Base-by-base conservation (phyloP, 2,797 vertebrate species). In the Petrocephalus schoutedeni region DNA sequence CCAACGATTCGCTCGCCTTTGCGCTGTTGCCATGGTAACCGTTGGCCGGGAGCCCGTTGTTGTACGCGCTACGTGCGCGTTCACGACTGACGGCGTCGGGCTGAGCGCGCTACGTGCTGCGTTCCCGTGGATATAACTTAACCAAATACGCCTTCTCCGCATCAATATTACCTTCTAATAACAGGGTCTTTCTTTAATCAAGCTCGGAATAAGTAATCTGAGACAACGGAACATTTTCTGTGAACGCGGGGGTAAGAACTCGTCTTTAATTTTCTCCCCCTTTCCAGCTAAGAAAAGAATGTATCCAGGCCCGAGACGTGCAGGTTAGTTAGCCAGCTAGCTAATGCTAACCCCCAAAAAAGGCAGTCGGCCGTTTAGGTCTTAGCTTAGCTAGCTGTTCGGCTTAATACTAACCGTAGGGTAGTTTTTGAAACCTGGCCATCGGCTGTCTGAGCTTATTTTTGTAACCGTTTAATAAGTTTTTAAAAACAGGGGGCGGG, bases 21-120 rank as follows among this genome's bases (percentile, higher is more conserved):
- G 74, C 9, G 36, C 74, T n/a, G 74, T 80, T 80, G 74, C 45
- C 74, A 32, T 45, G 28, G 28, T n/a, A 86, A 86, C 16, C 32
- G 54, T 28, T 57, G 53, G 23, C 49, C 56, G 83, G 53, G 85
- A 86, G 53, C 53, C 53, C 56, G 57, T 9, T 19, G 84, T 16
- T 58, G 54, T 28, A 54, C 56, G 84, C 32, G 41, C 74, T 84
- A 49, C 82, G 82, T 86, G 85, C 56, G 41, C 85, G 56, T 86
- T 23, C 85, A 59, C 56, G 56, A 41, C 28, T 58, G 82, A 84
- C 51, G 82, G 21, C 28, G 45, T 56, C 10, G 19, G 12, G 57
- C 49, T 61, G 85, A 61, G 54, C 85, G 59, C 85, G 59, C 32
- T 28, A 58, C 74, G 74, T 80, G 74, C 74, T 49, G 74, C 41